Conservation (phyloP, 2,113 vertebrate species). For the Eurypyga helias region DNA sequence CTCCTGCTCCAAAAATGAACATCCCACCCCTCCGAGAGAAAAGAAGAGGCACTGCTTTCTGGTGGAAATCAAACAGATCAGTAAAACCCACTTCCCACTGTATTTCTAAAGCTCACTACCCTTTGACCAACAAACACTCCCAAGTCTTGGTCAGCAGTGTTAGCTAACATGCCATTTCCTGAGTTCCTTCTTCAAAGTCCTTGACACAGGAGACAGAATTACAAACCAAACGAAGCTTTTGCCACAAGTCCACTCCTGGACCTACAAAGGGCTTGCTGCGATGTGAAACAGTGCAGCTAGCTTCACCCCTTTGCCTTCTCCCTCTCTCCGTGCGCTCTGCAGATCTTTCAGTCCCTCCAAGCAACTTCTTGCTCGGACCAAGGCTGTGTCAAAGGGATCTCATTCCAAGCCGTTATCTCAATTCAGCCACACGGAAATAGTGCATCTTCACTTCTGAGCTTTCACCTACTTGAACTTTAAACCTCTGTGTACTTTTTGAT, state of each 20-base stretch:
- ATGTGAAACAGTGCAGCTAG: neutral
- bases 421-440: neutral
- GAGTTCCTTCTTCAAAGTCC: neutral
- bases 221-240: neutral
- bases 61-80: neutral
- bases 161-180: neutral
- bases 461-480: neutral
- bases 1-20: neutral
- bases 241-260: neutral
- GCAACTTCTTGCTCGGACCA: neutral
- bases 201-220: neutral
- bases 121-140: neutral
- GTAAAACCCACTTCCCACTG: neutral
- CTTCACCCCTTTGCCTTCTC: neutral
- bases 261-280: neutral
- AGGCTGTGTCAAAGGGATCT: neutral
- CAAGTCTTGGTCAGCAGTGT: neutral
- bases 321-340: neutral
- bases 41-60: neutral
- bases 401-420: neutral
- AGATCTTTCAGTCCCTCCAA: neutral
- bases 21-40: neutral
- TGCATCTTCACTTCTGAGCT: neutral
- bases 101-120: neutral
- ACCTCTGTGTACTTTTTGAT: neutral